phyloP scores from a whole-genome alignment of 2,888 invertebrate species.

The Congeria kusceri region DNA sequence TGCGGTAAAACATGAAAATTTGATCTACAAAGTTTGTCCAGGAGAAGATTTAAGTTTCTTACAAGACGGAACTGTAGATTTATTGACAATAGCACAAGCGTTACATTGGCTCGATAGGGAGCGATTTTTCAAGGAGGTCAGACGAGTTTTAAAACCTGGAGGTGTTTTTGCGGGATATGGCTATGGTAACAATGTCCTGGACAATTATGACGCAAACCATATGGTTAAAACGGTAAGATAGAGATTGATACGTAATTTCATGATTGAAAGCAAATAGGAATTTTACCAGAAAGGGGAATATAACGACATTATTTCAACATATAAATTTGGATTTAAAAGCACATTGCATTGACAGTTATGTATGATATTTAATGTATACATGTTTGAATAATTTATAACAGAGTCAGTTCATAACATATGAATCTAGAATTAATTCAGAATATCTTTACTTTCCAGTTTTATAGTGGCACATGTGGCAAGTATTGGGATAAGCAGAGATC shows the following conservation, averaged over 20 bases:
- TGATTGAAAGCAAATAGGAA: too few relatives aligned
- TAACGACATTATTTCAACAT: too few relatives aligned
- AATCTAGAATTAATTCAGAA: too few relatives aligned
- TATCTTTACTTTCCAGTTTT: too few relatives aligned
- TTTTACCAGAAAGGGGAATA: too few relatives aligned
- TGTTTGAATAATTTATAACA: too few relatives aligned
- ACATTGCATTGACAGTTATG: too few relatives aligned
- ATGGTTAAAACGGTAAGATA: slow-evolving; percentile 44
- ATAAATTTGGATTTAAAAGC: too few relatives aligned
- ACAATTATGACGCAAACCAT: slow-evolving; percentile 57
- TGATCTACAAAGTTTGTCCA: slow-evolving; percentile 78
- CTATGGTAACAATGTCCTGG: slow-evolving; percentile 68
- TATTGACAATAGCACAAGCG: slow-evolving; percentile 85
- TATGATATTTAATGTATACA: too few relatives aligned
- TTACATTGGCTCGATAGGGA: slow-evolving; percentile 86
- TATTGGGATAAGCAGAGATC: slow-evolving; percentile 66
- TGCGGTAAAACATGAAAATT: slow-evolving; percentile 66
- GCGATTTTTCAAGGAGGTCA: slow-evolving; percentile 85
- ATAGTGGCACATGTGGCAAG: slow-evolving; percentile 44
- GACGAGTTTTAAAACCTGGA: slow-evolving; percentile 84
- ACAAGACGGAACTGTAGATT: slow-evolving; percentile 73
- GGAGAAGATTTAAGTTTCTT: slow-evolving; percentile 85
- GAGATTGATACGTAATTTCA: too few relatives aligned
- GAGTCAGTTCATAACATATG: too few relatives aligned
- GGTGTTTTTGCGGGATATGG: slow-evolving; percentile 84